Conservation (phyloP, 2,888 invertebrate genomes). For the Caenorhabditis zanzibari region DNA sequence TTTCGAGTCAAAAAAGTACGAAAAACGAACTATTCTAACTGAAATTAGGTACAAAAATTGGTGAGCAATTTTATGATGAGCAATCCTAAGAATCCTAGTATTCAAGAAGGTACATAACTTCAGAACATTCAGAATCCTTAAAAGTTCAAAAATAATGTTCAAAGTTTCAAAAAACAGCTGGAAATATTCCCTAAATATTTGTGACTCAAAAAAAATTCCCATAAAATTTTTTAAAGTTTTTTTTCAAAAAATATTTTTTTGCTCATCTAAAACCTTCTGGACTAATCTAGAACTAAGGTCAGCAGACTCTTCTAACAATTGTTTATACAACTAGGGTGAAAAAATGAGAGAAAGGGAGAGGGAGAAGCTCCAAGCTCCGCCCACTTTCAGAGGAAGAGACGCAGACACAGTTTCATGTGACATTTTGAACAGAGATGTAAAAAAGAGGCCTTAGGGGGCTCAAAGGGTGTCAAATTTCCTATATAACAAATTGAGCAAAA, state of each 20-base stretch:
- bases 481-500: background rate
- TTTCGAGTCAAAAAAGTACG: background rate
- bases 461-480: background rate
- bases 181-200: no score
- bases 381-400: conserved; percentile 24
- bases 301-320: conserved; percentile 13
- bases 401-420: conserved; percentile 12
- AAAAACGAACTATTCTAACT: no score
- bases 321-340: conserved; percentile 35
- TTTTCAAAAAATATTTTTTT: conserved; percentile 4
- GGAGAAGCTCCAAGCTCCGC: conserved; percentile 47
- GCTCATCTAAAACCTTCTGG: background rate
- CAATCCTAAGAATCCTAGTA: background rate
- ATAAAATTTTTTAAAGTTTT: conserved; percentile 4
- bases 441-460: background rate
- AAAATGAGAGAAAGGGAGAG: background rate
- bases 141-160: background rate
- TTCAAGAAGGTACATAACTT: background rate
- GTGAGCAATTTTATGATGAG: background rate
- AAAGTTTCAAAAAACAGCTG: conserved; percentile 15
- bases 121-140: no score
- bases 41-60: background rate
- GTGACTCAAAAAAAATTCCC: no score
- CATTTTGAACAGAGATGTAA: background rate
- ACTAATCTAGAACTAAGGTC: conserved; percentile 12